Base-by-base conservation (phyloP, 2,888 invertebrate species). In the Nemurella pictetii region DNA sequence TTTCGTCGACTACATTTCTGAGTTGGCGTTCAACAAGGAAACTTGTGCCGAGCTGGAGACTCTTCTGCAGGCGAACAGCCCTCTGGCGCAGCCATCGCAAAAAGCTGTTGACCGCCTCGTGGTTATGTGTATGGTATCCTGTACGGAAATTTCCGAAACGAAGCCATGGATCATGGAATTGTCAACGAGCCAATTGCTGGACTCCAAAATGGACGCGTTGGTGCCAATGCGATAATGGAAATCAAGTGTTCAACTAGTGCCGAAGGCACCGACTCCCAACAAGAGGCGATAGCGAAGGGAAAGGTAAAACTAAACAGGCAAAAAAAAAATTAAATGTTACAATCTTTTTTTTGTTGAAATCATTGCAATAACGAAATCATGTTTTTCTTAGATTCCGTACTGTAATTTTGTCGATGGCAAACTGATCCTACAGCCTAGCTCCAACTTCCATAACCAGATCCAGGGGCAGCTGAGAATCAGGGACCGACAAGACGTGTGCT, bases 191-290 rank as follows among this genome's bases (percentile, higher is more conserved):
- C 32, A 75, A 36, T 7, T 9, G 88, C 88, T 74, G 9, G 5
- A 7, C 7, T 7, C 25, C n/a, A 5, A 74, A 88, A 88, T 84
- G 87, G 87, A 29, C 80, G 88, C 0, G 72, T 83, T 29, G 87
- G 85, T 78, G 83, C 84, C 25, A 85, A 87, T 83, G 86, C 85
- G 5, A 86, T 88, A 28, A 32, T 88, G 3, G 87, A 88, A 84
- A 86, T 88, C 0, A 88, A 88, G 84, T 88, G 87, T 84, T 87
- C 87, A 0, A 83, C 73, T 25, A 85, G 85, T 15, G 87, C 86
- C 15, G 26, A 80, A 26, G 83, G 87, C 27, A 26, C 84, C 1
- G 35, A 75, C 29, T 87, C 86, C 27, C 36, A 85, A 12, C 73
- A 86, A 29, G 74, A 83, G 0, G 86, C 86, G n/a, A 83, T 87